Conservation (phyloP, 2,888 invertebrate species). For the Melitaea athalia region DNA sequence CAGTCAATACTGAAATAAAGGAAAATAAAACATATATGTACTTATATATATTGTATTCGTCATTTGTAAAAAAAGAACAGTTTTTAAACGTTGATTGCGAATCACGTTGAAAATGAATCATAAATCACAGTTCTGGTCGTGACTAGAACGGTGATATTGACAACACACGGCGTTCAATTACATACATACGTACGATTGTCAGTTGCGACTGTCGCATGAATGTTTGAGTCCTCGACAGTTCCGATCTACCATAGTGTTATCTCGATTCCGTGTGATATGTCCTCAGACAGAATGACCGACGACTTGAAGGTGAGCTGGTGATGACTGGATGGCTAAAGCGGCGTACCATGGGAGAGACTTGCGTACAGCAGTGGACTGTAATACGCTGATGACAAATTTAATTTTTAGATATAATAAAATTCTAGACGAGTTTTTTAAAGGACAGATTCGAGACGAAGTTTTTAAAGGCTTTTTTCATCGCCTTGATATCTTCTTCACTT, state of each 20-base stretch:
- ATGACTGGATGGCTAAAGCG: too few species aligned
- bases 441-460: too few species aligned
- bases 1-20: neutral
- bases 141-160: slow-evolving; percentile 4
- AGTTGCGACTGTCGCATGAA: neutral
- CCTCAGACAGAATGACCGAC: too few species aligned
- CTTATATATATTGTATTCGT: neutral
- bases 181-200: neutral
- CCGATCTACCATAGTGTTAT: neutral
- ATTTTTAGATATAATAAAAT: too few species aligned
- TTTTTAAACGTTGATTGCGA: slow-evolving; percentile 10
- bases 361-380: too few species aligned
- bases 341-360: too few species aligned
- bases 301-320: too few species aligned
- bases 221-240: neutral
- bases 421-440: too few species aligned
- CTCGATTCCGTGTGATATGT: too few species aligned
- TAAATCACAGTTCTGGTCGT: slow-evolving; percentile 11
- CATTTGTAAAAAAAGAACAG: slow-evolving; percentile 5
- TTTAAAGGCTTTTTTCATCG: too few species aligned
- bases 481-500: too few species aligned
- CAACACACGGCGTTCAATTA: neutral
- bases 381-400: too few species aligned
- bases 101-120: slow-evolving; percentile 9
- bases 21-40: neutral